phyloP scores from a whole-genome alignment of 2,888 invertebrate species.

The Drosophila histrio region DNA sequence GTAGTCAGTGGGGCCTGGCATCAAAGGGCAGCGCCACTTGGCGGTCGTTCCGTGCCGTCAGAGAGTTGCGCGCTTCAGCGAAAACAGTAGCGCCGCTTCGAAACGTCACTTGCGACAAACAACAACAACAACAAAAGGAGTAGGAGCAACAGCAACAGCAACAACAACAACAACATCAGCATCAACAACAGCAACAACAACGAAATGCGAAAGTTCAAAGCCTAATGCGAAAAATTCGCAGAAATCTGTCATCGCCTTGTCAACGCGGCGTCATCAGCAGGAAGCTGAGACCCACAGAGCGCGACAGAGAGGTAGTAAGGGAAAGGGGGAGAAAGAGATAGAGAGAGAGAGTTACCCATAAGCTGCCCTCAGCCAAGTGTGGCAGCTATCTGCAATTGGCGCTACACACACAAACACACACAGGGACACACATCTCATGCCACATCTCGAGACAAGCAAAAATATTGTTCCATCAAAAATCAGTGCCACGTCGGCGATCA shows the following conservation, averaged over 20 bases:
- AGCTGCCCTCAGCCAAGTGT: conserved; percentile 52
- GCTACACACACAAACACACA: conserved; percentile 49
- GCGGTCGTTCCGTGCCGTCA: conserved; percentile 70
- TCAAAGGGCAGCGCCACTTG: conserved; percentile 78
- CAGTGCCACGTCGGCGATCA: conserved; percentile 70
- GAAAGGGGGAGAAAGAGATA: not conserved
- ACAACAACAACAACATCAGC: conserved; percentile 29
- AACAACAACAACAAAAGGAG: conserved; percentile 19
- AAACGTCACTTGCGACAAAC: conserved; percentile 38
- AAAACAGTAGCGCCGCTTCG: conserved; percentile 80
- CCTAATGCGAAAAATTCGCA: conserved; percentile 81
- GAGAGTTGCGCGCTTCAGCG: conserved; percentile 72
- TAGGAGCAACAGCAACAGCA: conserved; percentile 51
- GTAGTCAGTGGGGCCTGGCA: conserved; percentile 27
- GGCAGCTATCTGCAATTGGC: conserved; percentile 64
- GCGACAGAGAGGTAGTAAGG: not conserved
- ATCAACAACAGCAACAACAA: conserved; percentile 43
- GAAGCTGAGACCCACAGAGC: conserved; percentile 51
- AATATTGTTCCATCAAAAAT: conserved; percentile 76
- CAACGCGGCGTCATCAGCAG: conserved; percentile 76
- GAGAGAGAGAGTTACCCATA: conserved; percentile 15
- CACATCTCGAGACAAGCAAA: conserved; percentile 50
- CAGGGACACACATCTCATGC: conserved; percentile 12
- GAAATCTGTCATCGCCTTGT: conserved; percentile 83
- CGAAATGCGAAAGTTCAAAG: conserved; percentile 75